Conservation (phyloP, 2,888 invertebrate species). For the Luperina nickerlii region DNA sequence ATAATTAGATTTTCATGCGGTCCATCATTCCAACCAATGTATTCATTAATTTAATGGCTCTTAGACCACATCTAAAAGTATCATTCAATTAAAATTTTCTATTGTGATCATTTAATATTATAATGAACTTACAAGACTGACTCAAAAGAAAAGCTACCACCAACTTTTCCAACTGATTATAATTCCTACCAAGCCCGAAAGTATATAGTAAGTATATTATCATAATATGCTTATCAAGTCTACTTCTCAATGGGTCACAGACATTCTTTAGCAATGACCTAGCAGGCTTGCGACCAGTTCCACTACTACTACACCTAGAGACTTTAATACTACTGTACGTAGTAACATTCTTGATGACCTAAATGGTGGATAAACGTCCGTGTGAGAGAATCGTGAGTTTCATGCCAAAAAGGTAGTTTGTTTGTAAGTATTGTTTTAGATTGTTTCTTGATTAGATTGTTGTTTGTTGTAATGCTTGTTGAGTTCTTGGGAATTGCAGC, state of each 20-base stretch:
- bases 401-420: conserved; percentile 6
- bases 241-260: conserved; percentile 45
- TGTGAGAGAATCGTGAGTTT: conserved; percentile 25
- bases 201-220: conserved; percentile 12
- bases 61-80: neutral
- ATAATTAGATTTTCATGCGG: neutral
- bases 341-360: conserved; percentile 46
- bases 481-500: neutral
- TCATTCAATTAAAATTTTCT: neutral
- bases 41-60: neutral
- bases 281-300: conserved; percentile 21
- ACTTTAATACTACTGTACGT: conserved; percentile 20
- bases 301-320: conserved; percentile 20
- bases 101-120: neutral
- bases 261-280: conserved; percentile 54
- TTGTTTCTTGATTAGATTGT: neutral
- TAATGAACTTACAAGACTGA: neutral
- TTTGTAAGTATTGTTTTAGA: conserved; percentile 12
- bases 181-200: conserved; percentile 8
- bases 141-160: neutral
- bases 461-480: neutral
- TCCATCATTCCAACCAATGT: neutral
- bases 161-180: conserved; percentile 4
- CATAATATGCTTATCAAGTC: conserved; percentile 17
- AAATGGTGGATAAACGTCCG: conserved; percentile 35